A percentile compares a stretch with the other conserved stretches of the same genome.
phyloP scores from a whole-genome alignment of 2,797 vertebrate species.

The Bradypodion ventrale region DNA sequence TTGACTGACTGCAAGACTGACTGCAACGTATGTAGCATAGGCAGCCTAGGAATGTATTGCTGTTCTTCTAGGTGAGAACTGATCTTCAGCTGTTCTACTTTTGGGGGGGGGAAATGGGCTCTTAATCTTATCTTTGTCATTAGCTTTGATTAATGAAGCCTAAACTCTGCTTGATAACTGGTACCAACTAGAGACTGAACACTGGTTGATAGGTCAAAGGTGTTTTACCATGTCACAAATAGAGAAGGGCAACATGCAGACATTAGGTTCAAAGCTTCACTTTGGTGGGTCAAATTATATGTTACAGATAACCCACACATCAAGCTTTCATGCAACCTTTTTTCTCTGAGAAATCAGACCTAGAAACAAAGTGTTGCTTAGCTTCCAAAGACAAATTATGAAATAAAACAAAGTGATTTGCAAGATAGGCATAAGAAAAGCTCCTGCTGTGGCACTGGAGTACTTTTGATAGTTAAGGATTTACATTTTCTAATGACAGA shows the following conservation, averaged over 20 bases:
- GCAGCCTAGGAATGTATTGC: background rate
- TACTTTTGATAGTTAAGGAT: too few relatives aligned
- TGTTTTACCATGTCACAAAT: background rate
- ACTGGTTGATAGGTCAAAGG: background rate
- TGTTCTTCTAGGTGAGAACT: conserved; percentile 3
- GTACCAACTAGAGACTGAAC: background rate
- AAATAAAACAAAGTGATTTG: too few relatives aligned
- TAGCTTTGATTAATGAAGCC: conserved; percentile 39
- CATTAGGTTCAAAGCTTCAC: conserved; percentile 1
- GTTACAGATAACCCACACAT: too few relatives aligned
- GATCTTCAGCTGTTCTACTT: background rate
- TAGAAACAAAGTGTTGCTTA: too few relatives aligned
- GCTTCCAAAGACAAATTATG: too few relatives aligned
- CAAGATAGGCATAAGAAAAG: too few relatives aligned
- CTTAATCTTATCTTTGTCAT: conserved; percentile 52
- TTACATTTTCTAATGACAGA: too few relatives aligned
- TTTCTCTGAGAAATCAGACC: too few relatives aligned
- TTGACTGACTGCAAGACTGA: background rate
- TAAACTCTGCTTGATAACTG: conserved; percentile 14
- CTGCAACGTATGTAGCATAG: fast-evolving
- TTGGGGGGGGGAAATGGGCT: conserved; percentile 14
- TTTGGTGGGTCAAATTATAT: background rate
- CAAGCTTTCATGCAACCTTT: too few relatives aligned
- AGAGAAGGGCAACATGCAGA: background rate
- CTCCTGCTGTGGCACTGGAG: too few relatives aligned